A percentile compares a stretch with the other conserved stretches of the same genome.
Conservation (phyloP, 1,140 invertebrate species). For the Pristionchus pacificus region DNA sequence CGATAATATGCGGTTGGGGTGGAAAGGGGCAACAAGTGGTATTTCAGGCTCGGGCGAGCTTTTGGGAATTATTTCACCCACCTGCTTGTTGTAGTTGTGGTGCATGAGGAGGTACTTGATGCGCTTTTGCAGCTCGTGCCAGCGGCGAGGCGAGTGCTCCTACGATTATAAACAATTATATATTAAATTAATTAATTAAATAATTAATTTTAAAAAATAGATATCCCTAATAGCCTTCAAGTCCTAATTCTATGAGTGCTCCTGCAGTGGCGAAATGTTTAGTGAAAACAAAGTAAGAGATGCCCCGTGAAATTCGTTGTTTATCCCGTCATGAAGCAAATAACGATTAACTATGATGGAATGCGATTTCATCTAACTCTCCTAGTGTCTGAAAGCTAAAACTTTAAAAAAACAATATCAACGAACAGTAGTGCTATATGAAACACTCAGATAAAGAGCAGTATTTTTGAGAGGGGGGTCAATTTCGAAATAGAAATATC, state of each 20-base stretch:
- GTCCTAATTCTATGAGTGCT: background rate
- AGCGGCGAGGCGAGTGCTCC: conserved; percentile 45
- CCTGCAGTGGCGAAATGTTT: background rate
- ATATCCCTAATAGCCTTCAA: too few relatives aligned
- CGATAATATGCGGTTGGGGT: too few relatives aligned
- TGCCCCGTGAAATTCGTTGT: too few relatives aligned
- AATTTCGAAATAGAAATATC: background rate
- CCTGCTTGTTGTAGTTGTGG: conserved; percentile 54
- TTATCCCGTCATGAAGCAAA: too few relatives aligned
- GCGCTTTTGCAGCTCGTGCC: conserved; percentile 55
- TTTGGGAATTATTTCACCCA: too few relatives aligned
- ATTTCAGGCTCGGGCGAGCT: too few relatives aligned
- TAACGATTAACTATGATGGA: too few relatives aligned
- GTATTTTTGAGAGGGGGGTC: background rate
- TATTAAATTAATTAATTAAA: background rate
- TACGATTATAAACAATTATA: conserved; percentile 13
- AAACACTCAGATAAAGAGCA: too few relatives aligned
- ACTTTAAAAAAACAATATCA: too few relatives aligned
- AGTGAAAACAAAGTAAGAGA: background rate
- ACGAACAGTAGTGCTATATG: too few relatives aligned
- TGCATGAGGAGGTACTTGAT: conserved; percentile 54
- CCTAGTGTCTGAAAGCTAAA: too few relatives aligned
- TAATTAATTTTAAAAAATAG: background rate
- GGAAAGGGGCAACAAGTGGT: background rate
- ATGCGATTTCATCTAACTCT: too few relatives aligned